Conservation (phyloP, 1,140 invertebrate species). For the Glomeris maerens region DNA sequence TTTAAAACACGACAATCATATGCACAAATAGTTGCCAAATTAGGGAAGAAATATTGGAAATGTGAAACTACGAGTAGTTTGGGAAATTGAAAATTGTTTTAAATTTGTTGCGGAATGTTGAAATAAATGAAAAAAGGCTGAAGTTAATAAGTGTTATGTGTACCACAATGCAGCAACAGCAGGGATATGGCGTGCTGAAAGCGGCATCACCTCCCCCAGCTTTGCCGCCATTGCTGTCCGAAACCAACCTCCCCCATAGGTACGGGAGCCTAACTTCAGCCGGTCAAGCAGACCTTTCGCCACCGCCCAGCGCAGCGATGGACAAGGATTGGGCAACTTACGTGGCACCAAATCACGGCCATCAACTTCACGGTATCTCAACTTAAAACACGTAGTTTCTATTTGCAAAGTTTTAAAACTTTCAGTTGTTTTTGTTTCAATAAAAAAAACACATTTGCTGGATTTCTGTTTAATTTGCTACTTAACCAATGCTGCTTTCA, state of each 20-base stretch:
- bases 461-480: no score
- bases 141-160: not conserved
- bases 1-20: no score
- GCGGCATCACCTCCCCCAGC: not conserved
- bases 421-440: not conserved
- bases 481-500: no score
- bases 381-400: not conserved
- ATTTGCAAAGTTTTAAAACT: not conserved
- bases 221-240: no score
- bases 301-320: not conserved
- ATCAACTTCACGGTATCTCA: no score
- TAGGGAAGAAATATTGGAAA: no score
- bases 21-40: no score
- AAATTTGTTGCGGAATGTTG: no score
- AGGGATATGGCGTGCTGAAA: not conserved
- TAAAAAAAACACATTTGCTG: no score
- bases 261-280: not conserved
- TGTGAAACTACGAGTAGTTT: no score
- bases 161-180: not conserved
- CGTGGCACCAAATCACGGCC: no score
- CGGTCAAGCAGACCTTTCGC: not conserved
- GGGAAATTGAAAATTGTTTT: no score
- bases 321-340: slow-evolving; percentile 2
- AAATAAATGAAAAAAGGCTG: not conserved
- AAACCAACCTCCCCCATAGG: not conserved